A percentile compares a stretch with the other conserved stretches of the same genome.
These are phyloP conservation scores for Alauda arvensis DNA, from an alignment of 2,797 vertebrate genomes.

Conservation along the genomic window DNA sequence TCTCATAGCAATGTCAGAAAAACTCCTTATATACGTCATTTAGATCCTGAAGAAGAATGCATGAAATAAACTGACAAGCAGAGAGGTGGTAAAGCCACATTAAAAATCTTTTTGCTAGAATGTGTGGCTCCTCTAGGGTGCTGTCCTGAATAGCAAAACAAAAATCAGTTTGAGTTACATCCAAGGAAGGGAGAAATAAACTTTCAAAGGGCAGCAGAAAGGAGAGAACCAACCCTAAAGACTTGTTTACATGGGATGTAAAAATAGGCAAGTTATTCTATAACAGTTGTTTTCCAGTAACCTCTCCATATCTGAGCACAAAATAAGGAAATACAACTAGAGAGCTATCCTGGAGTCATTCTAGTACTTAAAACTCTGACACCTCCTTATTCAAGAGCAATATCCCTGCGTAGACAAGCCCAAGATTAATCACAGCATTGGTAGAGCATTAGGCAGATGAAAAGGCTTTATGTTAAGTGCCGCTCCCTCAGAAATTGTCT, in stretches of 20 bases:
- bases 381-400: constrained; percentile 34
- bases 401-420: constrained; percentile 31
- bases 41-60: neutral
- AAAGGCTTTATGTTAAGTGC: constrained; percentile 33
- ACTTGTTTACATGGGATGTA: neutral
- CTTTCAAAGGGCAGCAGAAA: neutral
- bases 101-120: neutral
- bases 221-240: neutral
- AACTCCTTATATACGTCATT: neutral
- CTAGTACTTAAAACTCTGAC: constrained; percentile 14
- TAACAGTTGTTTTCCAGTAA: neutral
- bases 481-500: constrained; percentile 52
- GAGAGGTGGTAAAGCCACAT: neutral
- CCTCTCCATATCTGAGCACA: neutral
- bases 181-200: neutral
- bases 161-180: neutral
- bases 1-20: neutral
- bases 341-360: neutral
- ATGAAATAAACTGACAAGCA: neutral
- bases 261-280: neutral
- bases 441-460: constrained; percentile 38
- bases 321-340: neutral
- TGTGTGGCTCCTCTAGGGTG: neutral
- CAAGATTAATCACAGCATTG: constrained; percentile 55
- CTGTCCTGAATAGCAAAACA: neutral